phyloP scores from a whole-genome alignment of 2,797 vertebrate species.

The Meriones psammophilus region DNA sequence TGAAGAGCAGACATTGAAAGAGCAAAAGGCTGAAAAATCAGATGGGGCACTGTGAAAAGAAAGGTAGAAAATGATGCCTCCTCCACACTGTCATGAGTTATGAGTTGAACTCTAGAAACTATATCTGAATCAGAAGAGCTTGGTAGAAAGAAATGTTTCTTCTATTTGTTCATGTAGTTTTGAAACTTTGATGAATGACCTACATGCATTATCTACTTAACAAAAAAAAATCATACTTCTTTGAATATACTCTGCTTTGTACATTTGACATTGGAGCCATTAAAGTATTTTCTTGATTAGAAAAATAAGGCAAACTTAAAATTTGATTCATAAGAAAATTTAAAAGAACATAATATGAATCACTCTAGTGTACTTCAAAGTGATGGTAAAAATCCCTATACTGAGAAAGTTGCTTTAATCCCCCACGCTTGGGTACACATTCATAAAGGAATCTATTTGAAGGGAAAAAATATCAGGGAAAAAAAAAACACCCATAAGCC shows the following conservation, averaged over 20 bases:
- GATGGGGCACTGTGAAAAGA: not conserved
- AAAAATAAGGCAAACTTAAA: conserved; percentile 17
- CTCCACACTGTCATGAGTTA: not conserved
- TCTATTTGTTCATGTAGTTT: not conserved
- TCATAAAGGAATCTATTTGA: not conserved
- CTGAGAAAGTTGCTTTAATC: conserved; percentile 36
- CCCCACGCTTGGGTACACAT: not conserved
- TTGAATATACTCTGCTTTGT: not conserved
- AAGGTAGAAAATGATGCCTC: not conserved
- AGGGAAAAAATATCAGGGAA: not conserved
- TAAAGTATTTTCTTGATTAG: conserved; percentile 19
- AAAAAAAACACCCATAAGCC: not conserved
- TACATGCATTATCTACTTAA: not conserved
- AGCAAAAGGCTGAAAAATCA: not conserved
- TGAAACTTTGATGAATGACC: conserved; percentile 1
- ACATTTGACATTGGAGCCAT: not conserved
- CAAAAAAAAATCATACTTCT: not conserved
- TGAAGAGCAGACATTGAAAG: not conserved
- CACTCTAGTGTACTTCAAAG: not conserved
- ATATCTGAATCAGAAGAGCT: conserved; percentile 20
- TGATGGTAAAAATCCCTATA: not conserved
- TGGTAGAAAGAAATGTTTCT: not conserved
- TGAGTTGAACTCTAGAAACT: not conserved
- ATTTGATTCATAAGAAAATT: not conserved
- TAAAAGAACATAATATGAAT: conserved; percentile 29